Percentiles rank a stretch among this genome's conserved stretches.
Evolutionary conservation across 2,113 vertebrate genomes (phyloP).

Genomic region (Pygoscelis antarcticus): DNA sequence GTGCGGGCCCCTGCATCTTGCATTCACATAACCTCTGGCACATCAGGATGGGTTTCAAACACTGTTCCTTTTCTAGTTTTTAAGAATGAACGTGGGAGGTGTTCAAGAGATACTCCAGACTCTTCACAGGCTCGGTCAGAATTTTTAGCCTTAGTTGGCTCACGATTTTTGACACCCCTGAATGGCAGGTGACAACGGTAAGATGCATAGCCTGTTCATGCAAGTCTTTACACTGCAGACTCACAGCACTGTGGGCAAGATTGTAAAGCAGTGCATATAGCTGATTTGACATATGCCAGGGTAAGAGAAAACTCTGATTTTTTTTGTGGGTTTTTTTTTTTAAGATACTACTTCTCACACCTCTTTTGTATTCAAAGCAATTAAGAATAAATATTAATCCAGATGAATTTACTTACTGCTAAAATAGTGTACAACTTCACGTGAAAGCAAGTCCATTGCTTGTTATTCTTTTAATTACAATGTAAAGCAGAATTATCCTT

Average conservation of each 20-base stretch:
- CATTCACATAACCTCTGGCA: background rate
- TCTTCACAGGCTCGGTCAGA: background rate
- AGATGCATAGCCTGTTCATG: background rate
- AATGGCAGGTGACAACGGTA: background rate
- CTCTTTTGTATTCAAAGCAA: background rate
- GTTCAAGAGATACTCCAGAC: background rate
- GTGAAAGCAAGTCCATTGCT: background rate
- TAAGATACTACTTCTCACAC: background rate
- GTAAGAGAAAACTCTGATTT: background rate
- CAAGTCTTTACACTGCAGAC: background rate
- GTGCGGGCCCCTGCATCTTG: fast-evolving
- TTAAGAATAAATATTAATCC: background rate
- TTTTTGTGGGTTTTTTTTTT: too few relatives aligned
- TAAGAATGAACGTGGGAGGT: background rate
- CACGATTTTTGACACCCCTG: background rate
- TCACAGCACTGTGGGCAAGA: background rate
- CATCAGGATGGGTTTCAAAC: background rate
- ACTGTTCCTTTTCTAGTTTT: background rate
- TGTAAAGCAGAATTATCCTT: background rate
- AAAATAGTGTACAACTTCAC: background rate
- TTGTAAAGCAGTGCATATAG: background rate
- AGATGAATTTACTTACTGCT: background rate
- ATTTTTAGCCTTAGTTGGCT: background rate
- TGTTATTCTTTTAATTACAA: background rate
- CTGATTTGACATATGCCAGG: background rate